These are phyloP conservation scores for Cercocebus atys DNA, from an alignment of 2,113 vertebrate genomes.

Conservation along the genomic window DNA sequence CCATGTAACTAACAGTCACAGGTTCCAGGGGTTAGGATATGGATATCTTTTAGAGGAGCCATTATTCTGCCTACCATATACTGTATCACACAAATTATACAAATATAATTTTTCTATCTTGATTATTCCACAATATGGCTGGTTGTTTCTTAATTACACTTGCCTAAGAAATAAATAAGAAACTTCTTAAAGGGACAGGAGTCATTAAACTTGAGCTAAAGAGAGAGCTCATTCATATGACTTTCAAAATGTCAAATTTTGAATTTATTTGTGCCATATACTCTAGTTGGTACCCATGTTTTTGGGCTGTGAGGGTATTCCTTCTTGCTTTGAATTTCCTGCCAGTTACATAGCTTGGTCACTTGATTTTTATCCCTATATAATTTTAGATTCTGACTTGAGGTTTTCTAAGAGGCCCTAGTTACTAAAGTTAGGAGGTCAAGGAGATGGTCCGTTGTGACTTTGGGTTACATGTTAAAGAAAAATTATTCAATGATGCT, in stretches of 20 bases:
- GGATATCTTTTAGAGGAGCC: neutral
- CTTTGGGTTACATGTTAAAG: neutral
- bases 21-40: neutral
- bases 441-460: neutral
- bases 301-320: neutral
- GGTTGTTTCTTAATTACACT: neutral
- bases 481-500: neutral
- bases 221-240: neutral
- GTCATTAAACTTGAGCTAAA: neutral
- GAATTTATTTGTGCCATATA: neutral
- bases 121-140: neutral
- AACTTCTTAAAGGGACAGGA: neutral
- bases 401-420: neutral
- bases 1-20: neutral
- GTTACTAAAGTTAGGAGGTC: neutral
- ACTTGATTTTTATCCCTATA: neutral
- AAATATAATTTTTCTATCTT: neutral
- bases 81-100: neutral
- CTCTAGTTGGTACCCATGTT: neutral
- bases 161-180: neutral
- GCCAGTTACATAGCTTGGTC: neutral
- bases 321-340: neutral
- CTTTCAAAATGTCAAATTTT: neutral
- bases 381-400: conserved; percentile 4
- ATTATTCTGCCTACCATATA: neutral